phyloP scores from a whole-genome alignment of 2,113 vertebrate species.

The Triplophysa dalaica region DNA sequence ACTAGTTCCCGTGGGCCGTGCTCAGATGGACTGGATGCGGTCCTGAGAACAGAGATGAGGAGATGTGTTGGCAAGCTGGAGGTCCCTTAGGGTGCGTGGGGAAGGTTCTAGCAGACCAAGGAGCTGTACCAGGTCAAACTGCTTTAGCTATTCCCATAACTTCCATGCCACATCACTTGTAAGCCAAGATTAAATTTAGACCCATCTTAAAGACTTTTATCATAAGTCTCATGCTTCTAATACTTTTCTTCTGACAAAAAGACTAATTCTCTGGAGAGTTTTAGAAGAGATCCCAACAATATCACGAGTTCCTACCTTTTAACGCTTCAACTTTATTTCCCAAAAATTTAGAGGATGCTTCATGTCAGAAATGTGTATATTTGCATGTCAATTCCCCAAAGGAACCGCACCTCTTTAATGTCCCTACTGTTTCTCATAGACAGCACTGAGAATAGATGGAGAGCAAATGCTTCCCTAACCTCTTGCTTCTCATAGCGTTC shows the following conservation, averaged over 20 bases:
- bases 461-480: no score
- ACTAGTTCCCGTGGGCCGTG: background rate
- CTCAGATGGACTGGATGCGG: slow-evolving; percentile 2
- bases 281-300: no score
- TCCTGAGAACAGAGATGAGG: slow-evolving; percentile 65
- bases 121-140: slow-evolving; percentile 83
- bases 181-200: slow-evolving; percentile 83
- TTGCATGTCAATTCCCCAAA: no score
- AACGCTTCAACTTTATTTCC: background rate
- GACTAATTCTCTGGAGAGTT: no score
- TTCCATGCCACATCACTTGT: slow-evolving; percentile 75
- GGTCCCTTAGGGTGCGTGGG: slow-evolving; percentile 72
- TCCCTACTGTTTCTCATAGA: no score
- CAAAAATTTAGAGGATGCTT: background rate
- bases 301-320: no score
- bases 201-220: slow-evolving; percentile 64
- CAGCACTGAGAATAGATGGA: no score
- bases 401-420: no score
- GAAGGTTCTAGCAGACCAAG: slow-evolving; percentile 76
- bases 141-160: slow-evolving; percentile 83
- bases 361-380: no score
- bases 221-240: no score
- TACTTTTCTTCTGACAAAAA: no score
- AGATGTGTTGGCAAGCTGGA: slow-evolving; percentile 77
- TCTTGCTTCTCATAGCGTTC: no score